Evolutionary conservation across 2,888 invertebrate genomes (phyloP).

Genomic region (Mechanitis mazaeus): DNA sequence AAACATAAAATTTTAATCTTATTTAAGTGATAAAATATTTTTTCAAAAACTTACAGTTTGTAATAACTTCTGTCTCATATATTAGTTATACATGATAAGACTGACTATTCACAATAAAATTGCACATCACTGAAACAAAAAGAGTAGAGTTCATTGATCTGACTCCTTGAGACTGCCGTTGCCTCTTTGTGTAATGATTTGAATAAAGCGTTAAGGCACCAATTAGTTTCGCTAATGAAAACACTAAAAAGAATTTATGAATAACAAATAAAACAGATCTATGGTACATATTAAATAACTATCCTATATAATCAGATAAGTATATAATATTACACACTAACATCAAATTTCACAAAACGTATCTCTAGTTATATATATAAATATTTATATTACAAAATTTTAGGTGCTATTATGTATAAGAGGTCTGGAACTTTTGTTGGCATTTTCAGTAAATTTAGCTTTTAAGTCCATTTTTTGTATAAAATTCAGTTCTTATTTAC

Average conservation of each 20-base stretch:
- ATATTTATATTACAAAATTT: neutral
- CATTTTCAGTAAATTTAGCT: conserved; percentile 9
- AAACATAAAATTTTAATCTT: too few relatives aligned
- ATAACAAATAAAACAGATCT: neutral
- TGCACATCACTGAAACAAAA: too few relatives aligned
- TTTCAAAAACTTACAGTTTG: too few relatives aligned
- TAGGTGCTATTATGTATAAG: conserved; percentile 5
- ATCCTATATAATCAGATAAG: neutral
- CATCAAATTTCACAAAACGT: conserved; percentile 5
- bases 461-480: conserved; percentile 10
- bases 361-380: neutral
- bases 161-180: neutral
- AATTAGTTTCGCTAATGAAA: conserved; percentile 5
- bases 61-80: too few relatives aligned
- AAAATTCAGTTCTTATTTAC: conserved; percentile 29
- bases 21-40: too few relatives aligned
- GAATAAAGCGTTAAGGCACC: conserved; percentile 16
- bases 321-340: conserved; percentile 2
- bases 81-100: too few relatives aligned
- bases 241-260: neutral
- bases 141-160: too few relatives aligned
- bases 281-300: neutral
- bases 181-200: neutral
- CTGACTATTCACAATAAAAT: too few relatives aligned
- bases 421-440: conserved; percentile 7